Conservation (phyloP, 2,888 invertebrate species). For the Diaprepes abbreviatus region DNA sequence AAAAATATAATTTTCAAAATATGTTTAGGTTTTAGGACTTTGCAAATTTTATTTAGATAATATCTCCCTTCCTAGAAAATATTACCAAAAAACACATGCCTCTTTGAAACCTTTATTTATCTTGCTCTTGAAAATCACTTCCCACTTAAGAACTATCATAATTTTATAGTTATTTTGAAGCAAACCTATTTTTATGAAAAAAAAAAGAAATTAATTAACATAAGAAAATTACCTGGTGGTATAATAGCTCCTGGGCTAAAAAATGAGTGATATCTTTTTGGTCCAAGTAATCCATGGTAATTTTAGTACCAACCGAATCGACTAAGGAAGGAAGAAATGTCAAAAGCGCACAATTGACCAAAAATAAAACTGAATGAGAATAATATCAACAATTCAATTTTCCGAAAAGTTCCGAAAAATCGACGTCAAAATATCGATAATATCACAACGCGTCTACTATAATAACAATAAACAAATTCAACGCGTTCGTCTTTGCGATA, state of each 20-base stretch:
- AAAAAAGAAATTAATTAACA: too few relatives aligned
- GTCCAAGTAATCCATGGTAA: constrained; percentile 73
- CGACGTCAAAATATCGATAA: constrained; percentile 46
- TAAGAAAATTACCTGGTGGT: constrained; percentile 78
- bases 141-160: too few relatives aligned
- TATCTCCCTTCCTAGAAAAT: too few relatives aligned
- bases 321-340: constrained; percentile 18
- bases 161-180: too few relatives aligned
- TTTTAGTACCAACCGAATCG: constrained; percentile 12
- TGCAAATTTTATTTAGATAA: too few relatives aligned
- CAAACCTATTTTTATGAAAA: too few relatives aligned
- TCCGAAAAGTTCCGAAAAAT: constrained; percentile 47
- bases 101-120: too few relatives aligned
- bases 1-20: too few relatives aligned
- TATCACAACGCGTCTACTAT: constrained; percentile 47
- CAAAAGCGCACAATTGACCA: neutral
- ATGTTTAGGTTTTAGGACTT: too few relatives aligned
- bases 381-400: constrained; percentile 41
- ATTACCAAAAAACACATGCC: too few relatives aligned
- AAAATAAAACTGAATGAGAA: constrained; percentile 35
- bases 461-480: constrained; percentile 37
- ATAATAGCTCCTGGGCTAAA: constrained; percentile 88
- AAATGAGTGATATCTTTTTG: constrained; percentile 88
- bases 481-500: constrained; percentile 26
- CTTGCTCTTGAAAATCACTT: too few relatives aligned